Evolutionary conservation across 2,888 invertebrate genomes (phyloP).

Genomic region (Platycheirus rosarum): DNA sequence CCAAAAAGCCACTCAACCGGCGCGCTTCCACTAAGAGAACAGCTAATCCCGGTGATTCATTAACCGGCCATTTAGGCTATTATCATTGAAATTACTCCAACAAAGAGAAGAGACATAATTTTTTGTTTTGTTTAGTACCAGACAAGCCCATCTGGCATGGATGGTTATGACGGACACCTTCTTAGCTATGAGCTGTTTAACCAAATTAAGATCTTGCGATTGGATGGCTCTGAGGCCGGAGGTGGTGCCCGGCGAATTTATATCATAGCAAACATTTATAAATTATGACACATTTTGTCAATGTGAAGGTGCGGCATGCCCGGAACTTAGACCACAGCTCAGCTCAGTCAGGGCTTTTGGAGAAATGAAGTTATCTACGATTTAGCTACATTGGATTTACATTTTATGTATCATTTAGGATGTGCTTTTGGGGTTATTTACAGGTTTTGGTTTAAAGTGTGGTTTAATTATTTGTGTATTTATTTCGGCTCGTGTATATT

Average conservation of each 20-base stretch:
- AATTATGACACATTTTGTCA: slow-evolving; percentile 49
- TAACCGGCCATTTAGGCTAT: slow-evolving; percentile 69
- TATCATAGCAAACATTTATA: slow-evolving; percentile 38
- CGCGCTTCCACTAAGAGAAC: slow-evolving; percentile 16
- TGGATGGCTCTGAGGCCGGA: slow-evolving; percentile 29
- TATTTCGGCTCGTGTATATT: no score
- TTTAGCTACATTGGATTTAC: no score
- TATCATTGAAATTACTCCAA: slow-evolving; percentile 69
- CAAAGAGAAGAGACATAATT: slow-evolving; percentile 59
- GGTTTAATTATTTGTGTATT: no score
- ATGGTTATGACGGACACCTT: slow-evolving; percentile 57
- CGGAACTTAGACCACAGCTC: background rate
- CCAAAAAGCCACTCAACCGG: background rate
- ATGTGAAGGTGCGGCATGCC: background rate
- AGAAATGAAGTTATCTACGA: no score
- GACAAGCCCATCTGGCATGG: slow-evolving; percentile 44
- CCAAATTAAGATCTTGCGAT: slow-evolving; percentile 67
- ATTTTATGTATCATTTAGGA: no score
- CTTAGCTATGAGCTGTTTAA: slow-evolving; percentile 64
- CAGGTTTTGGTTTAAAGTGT: no score
- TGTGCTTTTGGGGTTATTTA: no score
- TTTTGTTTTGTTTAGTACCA: slow-evolving; percentile 64
- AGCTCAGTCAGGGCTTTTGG: no score
- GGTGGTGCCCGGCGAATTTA: slow-evolving; percentile 30
- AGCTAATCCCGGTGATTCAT: slow-evolving; percentile 63